Percentiles rank a stretch among this genome's conserved stretches.
These are phyloP conservation scores for Hypercompe scribonia DNA, from an alignment of 2,888 invertebrate species.

Conservation along the genomic window DNA sequence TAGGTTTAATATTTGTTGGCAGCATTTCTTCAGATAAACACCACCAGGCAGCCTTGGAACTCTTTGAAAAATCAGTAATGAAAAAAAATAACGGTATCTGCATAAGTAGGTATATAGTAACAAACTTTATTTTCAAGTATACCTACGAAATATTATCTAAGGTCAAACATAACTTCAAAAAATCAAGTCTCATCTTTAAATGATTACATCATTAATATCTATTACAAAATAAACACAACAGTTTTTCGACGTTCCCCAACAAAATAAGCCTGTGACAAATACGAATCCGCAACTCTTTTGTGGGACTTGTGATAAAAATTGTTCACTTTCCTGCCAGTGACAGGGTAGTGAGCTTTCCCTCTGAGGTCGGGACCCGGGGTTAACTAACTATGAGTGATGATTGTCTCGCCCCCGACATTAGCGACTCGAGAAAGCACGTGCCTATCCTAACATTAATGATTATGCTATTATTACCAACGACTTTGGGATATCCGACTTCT, in stretches of 20 bases:
- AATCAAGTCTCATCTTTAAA: slow-evolving; percentile 39
- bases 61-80: too few species aligned
- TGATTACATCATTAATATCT: slow-evolving; percentile 73
- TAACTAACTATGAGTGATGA: slow-evolving; percentile 83
- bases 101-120: too few species aligned
- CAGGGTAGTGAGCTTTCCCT: slow-evolving; percentile 59
- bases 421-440: slow-evolving; percentile 68
- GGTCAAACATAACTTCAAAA: slow-evolving; percentile 23
- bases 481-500: slow-evolving; percentile 43
- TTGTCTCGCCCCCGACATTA: slow-evolving; percentile 76
- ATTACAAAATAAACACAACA: slow-evolving; percentile 68
- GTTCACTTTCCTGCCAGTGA: slow-evolving; percentile 74
- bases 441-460: slow-evolving; percentile 68
- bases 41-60: too few species aligned
- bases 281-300: slow-evolving; percentile 81
- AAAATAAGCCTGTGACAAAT: slow-evolving; percentile 81
- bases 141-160: not conserved
- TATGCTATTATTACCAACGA: slow-evolving; percentile 56
- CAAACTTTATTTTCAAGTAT: not conserved
- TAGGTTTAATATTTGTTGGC: too few species aligned
- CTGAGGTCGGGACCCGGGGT: slow-evolving; percentile 58
- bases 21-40: too few species aligned
- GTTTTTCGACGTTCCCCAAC: slow-evolving; percentile 61
- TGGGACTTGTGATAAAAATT: slow-evolving; percentile 79
- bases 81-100: not conserved